Base-by-base conservation (phyloP, 2,113 vertebrate species). In the Ptilorrhoa leucosticta region DNA sequence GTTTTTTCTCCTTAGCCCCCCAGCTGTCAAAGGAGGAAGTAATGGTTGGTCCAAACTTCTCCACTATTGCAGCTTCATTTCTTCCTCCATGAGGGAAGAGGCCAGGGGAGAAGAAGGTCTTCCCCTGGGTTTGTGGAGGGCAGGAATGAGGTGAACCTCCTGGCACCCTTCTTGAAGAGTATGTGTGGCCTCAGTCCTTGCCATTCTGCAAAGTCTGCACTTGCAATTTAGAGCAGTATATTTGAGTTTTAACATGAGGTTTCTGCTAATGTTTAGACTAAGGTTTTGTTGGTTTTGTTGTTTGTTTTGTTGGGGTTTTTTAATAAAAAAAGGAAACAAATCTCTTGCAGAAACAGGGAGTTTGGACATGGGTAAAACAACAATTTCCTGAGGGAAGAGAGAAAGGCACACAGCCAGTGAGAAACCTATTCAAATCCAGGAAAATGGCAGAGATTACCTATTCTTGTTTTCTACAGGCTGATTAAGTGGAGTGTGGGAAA, bases 141-240 rank as follows among this genome's bases (percentile, higher is more conserved):
- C 8, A 30, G 26, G 27, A 13, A 24, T 10, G 2, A 11, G 22
- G 13, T 10, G 5, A 3, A 18, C 39, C 9, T 10, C 11, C 20
- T 20, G 10, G 11, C 2, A 9, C 13, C 21, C 9, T 51, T 71
- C 18, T 47, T 10, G n/a, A 57, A 14, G 2, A 11, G 30, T 39
- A 9, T 40, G 23, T 5, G 20, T 6, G 10, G 8, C 0, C 1
- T 45, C 47, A 51, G 33, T 23, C 30, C 33, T 57, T 3, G 6
- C 6, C 5, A 1, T 37, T 56, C 45, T 35, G 16, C 13, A 42
- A 18, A 24, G 6, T 26, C 44, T 4, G 0, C 1, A 1, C 13
- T 64, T 24, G 24, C 0, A 1, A 6, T 61, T 78, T 90, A n/a
- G 65, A 71, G 70, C 30, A n/a, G 9, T 1, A 33, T 50, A 33